Conservation (phyloP, 2,888 invertebrate species). For the Antheraea assamensis region DNA sequence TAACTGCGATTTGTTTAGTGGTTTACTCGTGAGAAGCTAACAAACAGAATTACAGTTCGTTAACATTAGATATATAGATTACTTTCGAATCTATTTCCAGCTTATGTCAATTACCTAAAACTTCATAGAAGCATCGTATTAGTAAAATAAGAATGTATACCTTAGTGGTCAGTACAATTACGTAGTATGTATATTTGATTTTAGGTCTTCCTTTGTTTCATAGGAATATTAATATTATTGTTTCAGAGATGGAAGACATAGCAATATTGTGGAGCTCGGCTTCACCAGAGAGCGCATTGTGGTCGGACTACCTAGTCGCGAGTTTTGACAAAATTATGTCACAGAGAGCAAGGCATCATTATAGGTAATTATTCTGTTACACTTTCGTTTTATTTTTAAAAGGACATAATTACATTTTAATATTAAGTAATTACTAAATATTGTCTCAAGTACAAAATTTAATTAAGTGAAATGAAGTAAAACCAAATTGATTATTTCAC, state of each 20-base stretch:
- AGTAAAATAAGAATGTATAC: not conserved
- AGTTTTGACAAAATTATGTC: slow-evolving; percentile 93
- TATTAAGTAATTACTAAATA: not conserved
- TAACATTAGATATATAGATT: not conserved
- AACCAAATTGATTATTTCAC: not conserved
- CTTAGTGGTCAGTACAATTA: not conserved
- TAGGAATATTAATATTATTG: slow-evolving; percentile 31
- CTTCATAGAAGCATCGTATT: not conserved
- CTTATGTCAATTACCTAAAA: not conserved
- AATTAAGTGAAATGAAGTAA: not conserved
- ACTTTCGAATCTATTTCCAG: not conserved
- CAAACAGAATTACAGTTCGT: not conserved
- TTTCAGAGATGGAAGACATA: slow-evolving; percentile 89
- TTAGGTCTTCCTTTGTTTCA: not conserved
- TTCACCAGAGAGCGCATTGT: slow-evolving; percentile 89
- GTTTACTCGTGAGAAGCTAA: too few species aligned
- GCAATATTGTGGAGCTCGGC: slow-evolving; percentile 90
- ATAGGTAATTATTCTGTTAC: slow-evolving; percentile 81
- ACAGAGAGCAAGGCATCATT: slow-evolving; percentile 89
- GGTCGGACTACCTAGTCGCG: slow-evolving; percentile 91
- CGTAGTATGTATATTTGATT: not conserved
- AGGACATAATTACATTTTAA: not conserved
- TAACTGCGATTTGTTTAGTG: too few species aligned
- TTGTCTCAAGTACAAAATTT: not conserved
- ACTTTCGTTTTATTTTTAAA: not conserved